Percentiles rank a stretch among this genome's conserved stretches.
phyloP scores from a whole-genome alignment of 2,888 invertebrate genomes.

The Lapara coniferarum region DNA sequence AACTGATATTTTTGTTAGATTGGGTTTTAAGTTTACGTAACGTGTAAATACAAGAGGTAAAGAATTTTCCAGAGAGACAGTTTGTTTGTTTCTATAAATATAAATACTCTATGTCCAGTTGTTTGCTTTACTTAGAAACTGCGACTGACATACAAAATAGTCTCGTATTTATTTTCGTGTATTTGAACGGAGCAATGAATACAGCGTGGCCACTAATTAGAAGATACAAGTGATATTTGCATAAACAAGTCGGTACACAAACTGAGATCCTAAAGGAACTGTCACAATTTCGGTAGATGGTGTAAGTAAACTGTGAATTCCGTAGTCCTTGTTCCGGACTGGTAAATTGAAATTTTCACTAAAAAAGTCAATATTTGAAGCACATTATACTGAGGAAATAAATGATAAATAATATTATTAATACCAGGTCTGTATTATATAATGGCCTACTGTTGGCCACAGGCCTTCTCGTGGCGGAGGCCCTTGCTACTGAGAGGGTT shows the following conservation, averaged over 20 bases:
- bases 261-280: background rate
- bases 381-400: too few species aligned
- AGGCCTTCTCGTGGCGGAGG: too few species aligned
- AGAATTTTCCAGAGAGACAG: too few species aligned
- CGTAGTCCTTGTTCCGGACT: background rate
- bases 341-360: background rate
- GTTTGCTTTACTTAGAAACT: background rate
- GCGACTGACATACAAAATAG: background rate
- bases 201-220: background rate
- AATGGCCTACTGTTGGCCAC: too few species aligned
- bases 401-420: too few species aligned
- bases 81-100: background rate
- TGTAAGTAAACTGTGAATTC: background rate
- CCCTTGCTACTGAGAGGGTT: too few species aligned
- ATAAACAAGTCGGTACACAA: background rate
- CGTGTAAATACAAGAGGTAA: too few species aligned
- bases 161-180: background rate
- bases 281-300: background rate
- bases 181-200: background rate
- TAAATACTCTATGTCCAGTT: too few species aligned
- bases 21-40: too few species aligned
- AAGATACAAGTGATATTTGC: background rate
- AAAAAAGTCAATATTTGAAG: too few species aligned
- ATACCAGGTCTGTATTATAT: too few species aligned
- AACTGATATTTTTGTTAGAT: too few species aligned